These are phyloP conservation scores for Carapus acus DNA, from an alignment of 2,797 vertebrate genomes.

Conservation along the genomic window DNA sequence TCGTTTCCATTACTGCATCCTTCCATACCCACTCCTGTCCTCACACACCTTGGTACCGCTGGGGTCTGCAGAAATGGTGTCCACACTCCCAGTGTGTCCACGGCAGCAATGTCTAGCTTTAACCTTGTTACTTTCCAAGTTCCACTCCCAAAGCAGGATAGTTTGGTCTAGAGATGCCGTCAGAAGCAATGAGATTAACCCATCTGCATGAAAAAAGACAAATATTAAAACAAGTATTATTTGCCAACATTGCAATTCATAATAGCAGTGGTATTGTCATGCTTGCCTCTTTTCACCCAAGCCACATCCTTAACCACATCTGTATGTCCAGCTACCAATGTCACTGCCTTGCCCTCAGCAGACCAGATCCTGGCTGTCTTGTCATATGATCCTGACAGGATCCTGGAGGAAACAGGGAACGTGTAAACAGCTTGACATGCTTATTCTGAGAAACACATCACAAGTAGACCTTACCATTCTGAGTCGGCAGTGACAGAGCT, in stretches of 20 bases:
- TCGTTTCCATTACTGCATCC: too few relatives aligned
- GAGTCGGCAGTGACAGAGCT: constrained; percentile 83
- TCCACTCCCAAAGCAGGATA: constrained; percentile 94
- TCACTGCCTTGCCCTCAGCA: constrained; percentile 83
- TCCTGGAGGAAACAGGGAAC: constrained; percentile 69
- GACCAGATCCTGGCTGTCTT: constrained; percentile 94
- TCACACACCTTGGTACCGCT: constrained; percentile 79
- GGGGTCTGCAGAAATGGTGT: constrained; percentile 82
- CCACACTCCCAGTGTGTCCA: constrained; percentile 89
- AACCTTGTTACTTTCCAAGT: constrained; percentile 84
- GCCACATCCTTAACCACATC: constrained; percentile 95
- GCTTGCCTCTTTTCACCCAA: constrained; percentile 91
- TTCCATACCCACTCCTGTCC: constrained; percentile 11
- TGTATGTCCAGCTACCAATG: constrained; percentile 84
- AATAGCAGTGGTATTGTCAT: not conserved
- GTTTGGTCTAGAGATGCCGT: constrained; percentile 96
- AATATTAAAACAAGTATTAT: not conserved
- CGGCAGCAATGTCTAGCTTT: constrained; percentile 91
- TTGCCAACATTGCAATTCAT: not conserved
- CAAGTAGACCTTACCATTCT: constrained; percentile 78
- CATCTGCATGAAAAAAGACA: constrained; percentile 53
- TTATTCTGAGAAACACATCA: too few relatives aligned
- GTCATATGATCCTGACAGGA: constrained; percentile 92
- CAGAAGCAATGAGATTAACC: constrained; percentile 78
- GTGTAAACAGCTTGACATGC: too few relatives aligned